Evolutionary conservation across 2,113 vertebrate genomes (phyloP).

Genomic region (Pampusana beccarii): DNA sequence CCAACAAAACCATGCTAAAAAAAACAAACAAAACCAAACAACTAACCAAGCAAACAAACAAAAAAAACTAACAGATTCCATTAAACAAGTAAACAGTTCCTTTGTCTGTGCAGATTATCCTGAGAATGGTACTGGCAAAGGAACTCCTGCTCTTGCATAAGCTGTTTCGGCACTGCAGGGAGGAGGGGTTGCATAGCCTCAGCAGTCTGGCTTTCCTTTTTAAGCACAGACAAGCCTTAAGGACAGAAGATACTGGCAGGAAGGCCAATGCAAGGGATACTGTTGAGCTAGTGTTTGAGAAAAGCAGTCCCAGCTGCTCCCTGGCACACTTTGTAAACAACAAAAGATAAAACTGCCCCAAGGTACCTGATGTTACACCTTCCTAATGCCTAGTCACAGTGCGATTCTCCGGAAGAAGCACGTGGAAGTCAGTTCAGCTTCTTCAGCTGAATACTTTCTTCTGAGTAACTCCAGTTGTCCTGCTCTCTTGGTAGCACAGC

Average conservation of each 20-base stretch:
- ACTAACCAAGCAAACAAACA: too few species aligned
- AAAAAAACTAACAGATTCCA: background rate
- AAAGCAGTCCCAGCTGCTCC: background rate
- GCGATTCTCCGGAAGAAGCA: background rate
- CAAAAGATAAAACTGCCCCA: background rate
- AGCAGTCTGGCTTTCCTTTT: background rate
- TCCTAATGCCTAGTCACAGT: background rate
- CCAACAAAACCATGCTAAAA: background rate
- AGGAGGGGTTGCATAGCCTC: background rate
- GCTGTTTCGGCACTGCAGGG: background rate
- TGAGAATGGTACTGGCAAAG: background rate
- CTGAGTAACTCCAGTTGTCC: background rate
- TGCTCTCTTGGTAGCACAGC: background rate
- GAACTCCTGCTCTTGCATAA: background rate
- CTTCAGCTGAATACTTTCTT: background rate
- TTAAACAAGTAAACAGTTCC: background rate
- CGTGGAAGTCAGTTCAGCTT: background rate
- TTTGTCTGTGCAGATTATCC: background rate
- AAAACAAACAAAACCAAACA: too few species aligned
- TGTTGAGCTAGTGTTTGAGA: background rate
- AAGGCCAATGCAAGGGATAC: background rate
- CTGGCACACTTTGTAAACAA: background rate
- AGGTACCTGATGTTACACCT: rapidly evolving
- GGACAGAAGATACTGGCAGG: background rate
- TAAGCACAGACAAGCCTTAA: background rate